A percentile compares a stretch with the other conserved stretches of the same genome.
Evolutionary conservation across 2,797 vertebrate genomes (phyloP).

Genomic region (Apogon talboti): DNA sequence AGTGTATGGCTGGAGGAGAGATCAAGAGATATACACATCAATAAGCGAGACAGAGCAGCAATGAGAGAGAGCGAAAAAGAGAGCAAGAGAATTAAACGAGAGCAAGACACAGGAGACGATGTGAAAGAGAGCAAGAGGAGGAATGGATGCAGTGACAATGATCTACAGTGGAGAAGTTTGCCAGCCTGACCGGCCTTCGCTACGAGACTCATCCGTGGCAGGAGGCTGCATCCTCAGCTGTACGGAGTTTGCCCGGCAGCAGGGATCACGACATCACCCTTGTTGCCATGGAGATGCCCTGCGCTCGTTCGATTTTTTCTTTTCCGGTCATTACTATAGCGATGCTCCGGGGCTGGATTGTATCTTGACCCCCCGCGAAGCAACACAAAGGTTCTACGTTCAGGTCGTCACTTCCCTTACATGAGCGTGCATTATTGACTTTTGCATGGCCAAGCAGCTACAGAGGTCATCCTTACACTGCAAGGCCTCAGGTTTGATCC

Average conservation of each 20-base stretch:
- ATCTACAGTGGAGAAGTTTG: slow-evolving; percentile 30
- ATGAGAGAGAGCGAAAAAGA: slow-evolving; percentile 44
- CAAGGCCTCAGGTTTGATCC: slow-evolving; percentile 13
- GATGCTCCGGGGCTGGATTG: slow-evolving; percentile 26
- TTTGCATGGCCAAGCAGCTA: neutral
- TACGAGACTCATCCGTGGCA: slow-evolving; percentile 9
- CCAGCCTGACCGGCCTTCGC: slow-evolving; percentile 17
- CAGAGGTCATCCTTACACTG: slow-evolving; percentile 21
- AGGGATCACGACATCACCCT: slow-evolving; percentile 49
- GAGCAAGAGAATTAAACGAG: slow-evolving; percentile 43
- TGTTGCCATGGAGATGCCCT: slow-evolving; percentile 52
- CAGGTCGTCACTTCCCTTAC: slow-evolving; percentile 13
- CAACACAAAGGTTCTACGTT: slow-evolving; percentile 36
- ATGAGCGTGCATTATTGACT: slow-evolving; percentile 27
- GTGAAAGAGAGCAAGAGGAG: slow-evolving; percentile 28
- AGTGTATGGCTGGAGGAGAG: slow-evolving; percentile 56
- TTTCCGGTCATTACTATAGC: slow-evolving; percentile 33
- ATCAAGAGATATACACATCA: slow-evolving; percentile 68
- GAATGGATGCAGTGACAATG: slow-evolving; percentile 27
- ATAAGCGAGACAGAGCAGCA: slow-evolving; percentile 47
- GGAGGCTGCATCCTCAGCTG: slow-evolving; percentile 25
- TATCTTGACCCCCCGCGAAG: slow-evolving; percentile 23
- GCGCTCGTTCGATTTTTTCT: slow-evolving; percentile 17
- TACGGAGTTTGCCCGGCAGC: slow-evolving; percentile 16
- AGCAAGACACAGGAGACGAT: slow-evolving; percentile 41